Percentiles rank a stretch among this genome's conserved stretches.
These are phyloP conservation scores for Phenganax stokvisi DNA, from an alignment of 92 coral and sea anemone genomes.

Conservation along the genomic window DNA sequence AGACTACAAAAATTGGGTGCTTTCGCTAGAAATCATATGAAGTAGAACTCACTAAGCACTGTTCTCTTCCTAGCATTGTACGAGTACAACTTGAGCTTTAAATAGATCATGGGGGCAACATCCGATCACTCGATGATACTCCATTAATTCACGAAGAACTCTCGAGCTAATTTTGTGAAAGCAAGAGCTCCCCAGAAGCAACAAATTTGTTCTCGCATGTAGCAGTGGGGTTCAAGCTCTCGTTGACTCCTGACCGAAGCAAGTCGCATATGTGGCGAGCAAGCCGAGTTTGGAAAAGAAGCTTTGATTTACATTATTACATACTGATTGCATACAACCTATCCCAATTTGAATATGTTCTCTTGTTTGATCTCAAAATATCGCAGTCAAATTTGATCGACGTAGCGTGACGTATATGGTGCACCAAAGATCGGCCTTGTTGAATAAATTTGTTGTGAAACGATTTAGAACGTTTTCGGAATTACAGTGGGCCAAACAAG, in stretches of 20 bases:
- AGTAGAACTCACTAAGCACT: conserved; percentile 30
- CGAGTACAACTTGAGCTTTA: conserved; percentile 26
- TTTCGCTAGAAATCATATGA: conserved; percentile 4
- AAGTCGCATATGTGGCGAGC: conserved; percentile 16
- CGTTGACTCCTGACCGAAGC: conserved; percentile 10
- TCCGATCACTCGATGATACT: conserved; percentile 31
- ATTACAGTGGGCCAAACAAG: conserved; percentile 29
- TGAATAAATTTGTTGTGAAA: conserved; percentile 33
- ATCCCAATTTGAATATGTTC: conserved; percentile 23
- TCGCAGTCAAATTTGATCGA: conserved; percentile 28
- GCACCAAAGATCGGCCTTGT: conserved; percentile 5
- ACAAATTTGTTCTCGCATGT: conserved; percentile 8
- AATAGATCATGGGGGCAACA: conserved; percentile 20
- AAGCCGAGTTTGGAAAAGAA: conserved; percentile 11
- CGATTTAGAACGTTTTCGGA: conserved; percentile 33
- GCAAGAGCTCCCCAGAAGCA: conserved; percentile 1
- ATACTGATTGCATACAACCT: conserved; percentile 13
- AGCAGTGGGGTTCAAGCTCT: background rate
- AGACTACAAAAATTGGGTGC: background rate
- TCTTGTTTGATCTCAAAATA: conserved; percentile 18
- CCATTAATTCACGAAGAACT: conserved; percentile 21
- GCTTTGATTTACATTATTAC: conserved; percentile 17
- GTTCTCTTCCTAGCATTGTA: conserved; percentile 31
- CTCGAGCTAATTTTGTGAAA: conserved; percentile 8
- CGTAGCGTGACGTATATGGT: conserved; percentile 34